Evolutionary conservation across 1,140 invertebrate genomes (phyloP).

Genomic region (Orius insidiosus): DNA sequence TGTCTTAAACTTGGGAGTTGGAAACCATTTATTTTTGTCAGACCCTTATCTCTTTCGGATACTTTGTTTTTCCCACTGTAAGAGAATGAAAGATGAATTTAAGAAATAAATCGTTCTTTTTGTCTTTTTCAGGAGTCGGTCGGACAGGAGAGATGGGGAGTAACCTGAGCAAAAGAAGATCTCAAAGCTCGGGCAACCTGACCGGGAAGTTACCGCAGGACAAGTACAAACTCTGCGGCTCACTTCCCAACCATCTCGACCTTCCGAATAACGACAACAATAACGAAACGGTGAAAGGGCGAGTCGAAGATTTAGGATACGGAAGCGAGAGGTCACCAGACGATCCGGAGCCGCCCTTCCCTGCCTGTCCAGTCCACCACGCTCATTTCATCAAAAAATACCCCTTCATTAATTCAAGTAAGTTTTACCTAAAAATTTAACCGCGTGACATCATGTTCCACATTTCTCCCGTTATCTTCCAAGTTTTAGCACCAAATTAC

Average conservation of each 20-base stretch:
- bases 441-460: no score
- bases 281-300: constrained; percentile 37
- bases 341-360: constrained; percentile 49
- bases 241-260: constrained; percentile 53
- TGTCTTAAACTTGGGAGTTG: no score
- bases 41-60: no score
- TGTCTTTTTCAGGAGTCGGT: constrained; percentile 1
- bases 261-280: constrained; percentile 39
- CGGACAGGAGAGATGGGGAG: constrained; percentile 39
- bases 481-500: no score
- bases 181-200: constrained; percentile 44
- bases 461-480: no score
- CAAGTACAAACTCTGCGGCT: constrained; percentile 38
- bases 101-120: neutral
- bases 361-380: constrained; percentile 20
- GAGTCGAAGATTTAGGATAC: constrained; percentile 44
- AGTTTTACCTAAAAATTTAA: constrained; percentile 20
- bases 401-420: constrained; percentile 43
- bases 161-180: constrained; percentile 50
- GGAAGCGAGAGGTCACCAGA: constrained; percentile 58
- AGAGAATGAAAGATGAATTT: no score
- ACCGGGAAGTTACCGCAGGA: constrained; percentile 11
- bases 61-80: no score
- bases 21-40: no score
- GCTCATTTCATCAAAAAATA: constrained; percentile 33